Conservation (phyloP, 2,113 vertebrate species). For the Alaudala cheleensis region DNA sequence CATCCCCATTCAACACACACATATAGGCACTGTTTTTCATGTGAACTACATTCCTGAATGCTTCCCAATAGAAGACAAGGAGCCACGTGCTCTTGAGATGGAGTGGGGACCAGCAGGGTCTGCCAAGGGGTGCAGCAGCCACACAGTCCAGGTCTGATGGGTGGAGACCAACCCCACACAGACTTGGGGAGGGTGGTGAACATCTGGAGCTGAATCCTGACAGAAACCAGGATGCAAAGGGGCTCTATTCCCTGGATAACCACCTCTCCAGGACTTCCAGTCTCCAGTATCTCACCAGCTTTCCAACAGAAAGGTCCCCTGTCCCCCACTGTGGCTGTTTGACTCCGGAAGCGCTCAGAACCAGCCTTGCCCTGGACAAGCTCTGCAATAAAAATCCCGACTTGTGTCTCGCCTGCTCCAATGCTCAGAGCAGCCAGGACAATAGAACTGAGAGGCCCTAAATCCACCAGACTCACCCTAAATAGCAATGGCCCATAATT, state of each 20-base stretch:
- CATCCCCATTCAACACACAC: background rate
- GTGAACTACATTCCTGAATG: background rate
- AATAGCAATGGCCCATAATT: constrained; percentile 87
- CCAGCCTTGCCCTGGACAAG: background rate
- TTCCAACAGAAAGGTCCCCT: background rate
- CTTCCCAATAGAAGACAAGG: background rate
- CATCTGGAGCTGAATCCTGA: background rate
- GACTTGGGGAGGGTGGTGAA: background rate
- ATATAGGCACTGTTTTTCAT: background rate
- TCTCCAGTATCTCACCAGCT: background rate
- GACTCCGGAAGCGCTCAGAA: background rate
- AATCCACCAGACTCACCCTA: constrained; percentile 92
- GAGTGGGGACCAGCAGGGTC: background rate
- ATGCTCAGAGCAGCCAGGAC: constrained; percentile 72
- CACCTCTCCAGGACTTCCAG: background rate
- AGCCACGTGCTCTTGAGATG: fast-evolving
- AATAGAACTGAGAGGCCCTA: constrained; percentile 85
- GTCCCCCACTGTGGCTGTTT: background rate
- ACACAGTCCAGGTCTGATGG: background rate
- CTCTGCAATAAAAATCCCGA: constrained; percentile 65
- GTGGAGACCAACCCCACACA: fast-evolving
- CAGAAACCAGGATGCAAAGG: background rate
- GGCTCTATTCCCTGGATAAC: background rate
- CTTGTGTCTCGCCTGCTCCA: constrained; percentile 67
- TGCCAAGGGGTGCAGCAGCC: background rate